These are phyloP conservation scores for Rhysida immarginata DNA, from an alignment of 1,140 invertebrate genomes.

Conservation along the genomic window DNA sequence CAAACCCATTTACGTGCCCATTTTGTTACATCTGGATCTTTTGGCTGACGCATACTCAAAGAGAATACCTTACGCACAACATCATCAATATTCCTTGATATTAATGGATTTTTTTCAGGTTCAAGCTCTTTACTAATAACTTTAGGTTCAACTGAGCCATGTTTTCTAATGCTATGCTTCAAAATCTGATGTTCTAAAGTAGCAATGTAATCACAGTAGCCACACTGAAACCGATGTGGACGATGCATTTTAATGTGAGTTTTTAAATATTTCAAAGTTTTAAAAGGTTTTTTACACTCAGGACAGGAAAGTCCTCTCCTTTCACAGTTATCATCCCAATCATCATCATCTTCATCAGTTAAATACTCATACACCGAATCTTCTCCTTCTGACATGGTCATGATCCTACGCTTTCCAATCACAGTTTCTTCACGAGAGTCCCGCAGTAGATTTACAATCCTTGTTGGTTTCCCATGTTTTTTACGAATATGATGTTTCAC, in stretches of 20 bases:
- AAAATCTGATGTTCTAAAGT: slow-evolving; percentile 6
- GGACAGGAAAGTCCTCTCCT: slow-evolving; percentile 3
- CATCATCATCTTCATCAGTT: slow-evolving; percentile 4
- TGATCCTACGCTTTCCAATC: not conserved
- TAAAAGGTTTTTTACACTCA: slow-evolving; percentile 13
- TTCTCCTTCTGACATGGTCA: slow-evolving; percentile 9
- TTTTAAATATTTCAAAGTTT: slow-evolving; percentile 14
- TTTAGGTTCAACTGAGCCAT: slow-evolving; percentile 4
- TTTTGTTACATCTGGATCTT: slow-evolving; percentile 9
- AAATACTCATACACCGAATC: slow-evolving; percentile 9
- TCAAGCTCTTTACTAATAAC: slow-evolving; percentile 10
- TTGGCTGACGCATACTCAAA: slow-evolving; percentile 2
- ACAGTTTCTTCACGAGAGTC: not conserved
- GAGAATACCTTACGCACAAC: not conserved
- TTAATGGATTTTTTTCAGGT: slow-evolving; percentile 7
- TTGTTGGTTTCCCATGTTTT: slow-evolving; percentile 8
- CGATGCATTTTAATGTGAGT: slow-evolving; percentile 13
- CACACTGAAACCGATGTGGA: slow-evolving; percentile 9
- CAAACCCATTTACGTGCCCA: slow-evolving; percentile 13
- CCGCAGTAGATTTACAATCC: slow-evolving; percentile 4
- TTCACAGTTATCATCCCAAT: not conserved
- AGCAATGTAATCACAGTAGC: slow-evolving; percentile 12
- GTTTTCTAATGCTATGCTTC: slow-evolving; percentile 6
- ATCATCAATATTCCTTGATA: slow-evolving; percentile 9
- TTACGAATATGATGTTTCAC: slow-evolving; percentile 13